Evolutionary conservation across 2,888 invertebrate species (phyloP).

Genomic region (Oeneis ivallda): DNA sequence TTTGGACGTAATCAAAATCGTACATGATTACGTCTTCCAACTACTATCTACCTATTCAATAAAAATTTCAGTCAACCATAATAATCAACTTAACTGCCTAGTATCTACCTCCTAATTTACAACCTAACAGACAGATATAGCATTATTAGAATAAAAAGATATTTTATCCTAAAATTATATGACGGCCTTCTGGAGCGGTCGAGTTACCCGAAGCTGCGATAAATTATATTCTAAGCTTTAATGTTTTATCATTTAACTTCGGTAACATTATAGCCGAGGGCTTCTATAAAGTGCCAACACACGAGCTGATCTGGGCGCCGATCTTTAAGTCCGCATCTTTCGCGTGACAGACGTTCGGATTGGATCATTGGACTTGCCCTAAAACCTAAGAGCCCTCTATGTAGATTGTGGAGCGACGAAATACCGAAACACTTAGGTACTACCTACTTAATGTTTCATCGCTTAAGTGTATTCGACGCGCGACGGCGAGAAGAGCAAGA

Average conservation of each 20-base stretch:
- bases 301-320: no score
- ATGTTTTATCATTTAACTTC: slow-evolving; percentile 11
- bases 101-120: slow-evolving; percentile 1
- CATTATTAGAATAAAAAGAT: slow-evolving; percentile 14
- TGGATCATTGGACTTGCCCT: no score
- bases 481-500: no score
- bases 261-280: slow-evolving; percentile 9
- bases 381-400: no score
- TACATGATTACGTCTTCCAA: neutral
- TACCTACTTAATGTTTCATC: no score
- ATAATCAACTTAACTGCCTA: neutral
- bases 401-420: no score
- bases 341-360: no score
- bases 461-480: no score
- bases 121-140: slow-evolving; percentile 2
- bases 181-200: neutral
- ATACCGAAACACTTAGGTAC: no score
- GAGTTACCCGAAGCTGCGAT: slow-evolving; percentile 6
- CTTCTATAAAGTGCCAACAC: no score
- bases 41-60: neutral
- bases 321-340: no score
- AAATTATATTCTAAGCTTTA: neutral
- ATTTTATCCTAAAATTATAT: slow-evolving; percentile 8
- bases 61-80: neutral
- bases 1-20: no score